These are phyloP conservation scores for Ploceus nigricollis DNA, from an alignment of 2,113 vertebrate species.

Conservation along the genomic window DNA sequence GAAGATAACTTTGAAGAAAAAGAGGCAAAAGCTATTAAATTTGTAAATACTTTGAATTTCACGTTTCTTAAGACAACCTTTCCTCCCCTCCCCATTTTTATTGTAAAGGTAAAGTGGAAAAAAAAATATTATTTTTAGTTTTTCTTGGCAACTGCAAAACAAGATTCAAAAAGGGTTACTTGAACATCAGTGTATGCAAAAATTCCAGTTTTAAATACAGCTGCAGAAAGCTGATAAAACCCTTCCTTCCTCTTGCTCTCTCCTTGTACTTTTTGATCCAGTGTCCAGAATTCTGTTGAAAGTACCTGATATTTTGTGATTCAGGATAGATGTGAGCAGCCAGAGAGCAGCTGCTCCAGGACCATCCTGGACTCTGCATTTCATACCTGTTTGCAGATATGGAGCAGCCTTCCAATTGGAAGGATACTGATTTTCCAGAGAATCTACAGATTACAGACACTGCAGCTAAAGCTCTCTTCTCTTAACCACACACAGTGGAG, in stretches of 20 bases:
- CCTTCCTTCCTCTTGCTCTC: background rate
- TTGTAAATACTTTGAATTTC: background rate
- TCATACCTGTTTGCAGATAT: background rate
- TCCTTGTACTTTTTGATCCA: background rate
- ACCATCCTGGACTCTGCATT: background rate
- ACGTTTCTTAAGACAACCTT: background rate
- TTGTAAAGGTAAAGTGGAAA: background rate
- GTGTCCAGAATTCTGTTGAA: background rate
- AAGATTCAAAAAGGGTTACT: background rate
- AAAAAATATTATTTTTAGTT: background rate
- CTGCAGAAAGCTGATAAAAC: background rate
- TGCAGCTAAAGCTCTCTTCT: background rate
- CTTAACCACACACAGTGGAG: background rate
- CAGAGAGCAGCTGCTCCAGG: background rate
- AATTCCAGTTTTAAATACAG: background rate
- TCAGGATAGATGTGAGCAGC: background rate
- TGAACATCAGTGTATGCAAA: background rate
- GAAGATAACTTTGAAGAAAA: background rate
- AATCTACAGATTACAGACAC: background rate
- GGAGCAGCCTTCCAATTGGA: background rate
- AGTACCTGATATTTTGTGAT: background rate
- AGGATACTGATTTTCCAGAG: background rate
- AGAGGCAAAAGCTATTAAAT: background rate
- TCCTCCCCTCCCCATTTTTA: accelerated
- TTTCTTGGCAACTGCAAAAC: background rate